Evolutionary conservation across 2,113 vertebrate genomes (phyloP).

Genomic region (Python bivittatus): DNA sequence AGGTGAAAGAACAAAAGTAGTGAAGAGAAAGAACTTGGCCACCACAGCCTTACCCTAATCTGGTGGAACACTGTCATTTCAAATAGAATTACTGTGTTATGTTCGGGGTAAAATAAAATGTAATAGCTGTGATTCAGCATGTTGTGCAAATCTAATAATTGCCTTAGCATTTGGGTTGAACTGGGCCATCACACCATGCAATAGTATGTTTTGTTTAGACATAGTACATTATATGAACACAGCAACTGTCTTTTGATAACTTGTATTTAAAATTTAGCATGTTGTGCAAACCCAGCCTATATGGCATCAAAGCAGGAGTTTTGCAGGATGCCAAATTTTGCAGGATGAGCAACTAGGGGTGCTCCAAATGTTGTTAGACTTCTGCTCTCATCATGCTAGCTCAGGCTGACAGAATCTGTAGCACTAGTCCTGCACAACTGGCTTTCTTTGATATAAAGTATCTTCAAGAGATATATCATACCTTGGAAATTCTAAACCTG

Average conservation of each 20-base stretch:
- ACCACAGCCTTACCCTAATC: neutral
- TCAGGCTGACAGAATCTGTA: neutral
- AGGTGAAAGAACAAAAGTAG: neutral
- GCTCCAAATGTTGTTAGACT: neutral
- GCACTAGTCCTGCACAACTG: neutral
- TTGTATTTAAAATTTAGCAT: neutral
- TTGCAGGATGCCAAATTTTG: no score
- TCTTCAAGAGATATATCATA: neutral
- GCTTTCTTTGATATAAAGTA: neutral
- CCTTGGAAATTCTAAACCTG: neutral
- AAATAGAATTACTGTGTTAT: neutral
- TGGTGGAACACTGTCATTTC: neutral
- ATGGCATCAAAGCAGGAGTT: neutral
- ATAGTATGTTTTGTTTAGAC: neutral
- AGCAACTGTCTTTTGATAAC: neutral
- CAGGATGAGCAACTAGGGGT: neutral
- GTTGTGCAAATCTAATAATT: neutral
- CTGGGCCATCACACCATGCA: neutral
- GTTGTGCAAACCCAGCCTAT: neutral
- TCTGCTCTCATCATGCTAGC: neutral
- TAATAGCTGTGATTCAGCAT: neutral
- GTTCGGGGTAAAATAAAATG: neutral
- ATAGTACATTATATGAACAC: neutral
- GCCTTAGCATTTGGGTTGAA: neutral
- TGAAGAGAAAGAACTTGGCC: neutral